These are phyloP conservation scores for Pemphredon lugubris DNA, from an alignment of 2,888 invertebrate genomes.

Conservation along the genomic window DNA sequence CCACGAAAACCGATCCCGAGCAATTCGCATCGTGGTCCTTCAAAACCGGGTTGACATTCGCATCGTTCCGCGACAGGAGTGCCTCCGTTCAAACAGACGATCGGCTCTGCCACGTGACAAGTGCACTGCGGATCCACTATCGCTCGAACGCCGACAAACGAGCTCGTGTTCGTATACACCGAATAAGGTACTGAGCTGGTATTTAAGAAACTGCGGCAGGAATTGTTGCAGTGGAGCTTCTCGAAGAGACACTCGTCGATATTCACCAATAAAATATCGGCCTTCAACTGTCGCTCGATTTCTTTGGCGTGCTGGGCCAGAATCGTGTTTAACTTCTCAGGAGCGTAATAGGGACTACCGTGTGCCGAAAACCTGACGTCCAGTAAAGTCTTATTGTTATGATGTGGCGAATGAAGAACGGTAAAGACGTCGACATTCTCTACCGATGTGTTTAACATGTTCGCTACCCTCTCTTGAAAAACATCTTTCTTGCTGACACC, in stretches of 20 bases:
- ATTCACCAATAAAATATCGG: conserved; percentile 92
- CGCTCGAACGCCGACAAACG: conserved; percentile 96
- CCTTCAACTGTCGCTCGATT: conserved; percentile 87
- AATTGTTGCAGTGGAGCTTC: conserved; percentile 86
- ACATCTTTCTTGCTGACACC: conserved; percentile 89
- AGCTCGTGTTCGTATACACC: conserved; percentile 95
- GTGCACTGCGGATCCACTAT: conserved; percentile 90
- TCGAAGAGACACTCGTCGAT: conserved; percentile 95
- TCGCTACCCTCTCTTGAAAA: conserved; percentile 85
- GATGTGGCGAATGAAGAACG: conserved; percentile 88
- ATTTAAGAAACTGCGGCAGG: conserved; percentile 91
- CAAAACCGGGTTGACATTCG: conserved; percentile 88
- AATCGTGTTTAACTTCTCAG: conserved; percentile 93
- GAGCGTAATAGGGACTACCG: conserved; percentile 95
- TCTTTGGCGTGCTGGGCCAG: conserved; percentile 88
- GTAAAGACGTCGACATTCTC: conserved; percentile 97
- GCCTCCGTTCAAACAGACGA: conserved; percentile 91
- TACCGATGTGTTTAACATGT: conserved; percentile 88
- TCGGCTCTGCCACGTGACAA: conserved; percentile 83
- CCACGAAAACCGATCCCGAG: conserved; percentile 93
- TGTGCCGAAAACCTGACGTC: conserved; percentile 97
- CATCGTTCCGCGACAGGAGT: conserved; percentile 85
- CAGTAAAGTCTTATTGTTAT: conserved; percentile 83
- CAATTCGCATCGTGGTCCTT: conserved; percentile 95
- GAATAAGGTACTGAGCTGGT: conserved; percentile 89